Evolutionary conservation across 2,888 invertebrate genomes (phyloP).

Genomic region (Itoplectis maculator): DNA sequence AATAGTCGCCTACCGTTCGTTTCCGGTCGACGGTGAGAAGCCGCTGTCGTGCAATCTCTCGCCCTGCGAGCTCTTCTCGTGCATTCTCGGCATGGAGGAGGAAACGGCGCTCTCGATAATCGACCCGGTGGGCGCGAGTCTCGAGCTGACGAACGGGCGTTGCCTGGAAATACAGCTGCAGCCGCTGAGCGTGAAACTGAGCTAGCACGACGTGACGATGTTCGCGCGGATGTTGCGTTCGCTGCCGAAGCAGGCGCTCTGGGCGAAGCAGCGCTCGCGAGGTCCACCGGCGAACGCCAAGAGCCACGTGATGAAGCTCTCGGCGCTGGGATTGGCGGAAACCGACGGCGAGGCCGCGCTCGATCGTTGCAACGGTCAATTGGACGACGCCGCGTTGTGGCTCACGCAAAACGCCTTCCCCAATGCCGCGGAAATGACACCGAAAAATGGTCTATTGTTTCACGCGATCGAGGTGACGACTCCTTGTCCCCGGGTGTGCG

Average conservation of each 20-base stretch:
- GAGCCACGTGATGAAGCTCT: conserved; percentile 85
- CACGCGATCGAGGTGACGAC: conserved; percentile 80
- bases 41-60: conserved; percentile 95
- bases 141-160: conserved; percentile 87
- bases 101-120: conserved; percentile 97
- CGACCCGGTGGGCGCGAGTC: conserved; percentile 94
- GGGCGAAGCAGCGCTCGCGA: conserved; percentile 85
- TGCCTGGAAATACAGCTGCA: conserved; percentile 88
- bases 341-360: conserved; percentile 90
- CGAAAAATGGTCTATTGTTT: conserved; percentile 71
- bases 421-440: conserved; percentile 72
- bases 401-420: conserved; percentile 88
- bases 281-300: conserved; percentile 76
- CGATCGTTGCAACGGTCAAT: conserved; percentile 87
- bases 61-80: conserved; percentile 96
- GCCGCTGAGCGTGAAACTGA: conserved; percentile 93
- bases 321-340: conserved; percentile 89
- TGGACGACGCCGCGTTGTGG: conserved; percentile 93
- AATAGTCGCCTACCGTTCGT: conserved; percentile 92
- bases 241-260: conserved; percentile 92
- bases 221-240: conserved; percentile 95
- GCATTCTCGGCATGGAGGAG: conserved; percentile 95
- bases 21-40: conserved; percentile 88
- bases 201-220: conserved; percentile 97
- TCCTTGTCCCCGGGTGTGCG: conserved; percentile 88